Base-by-base conservation (phyloP, 2,797 vertebrate genomes). In the Apodemus agrarius region DNA sequence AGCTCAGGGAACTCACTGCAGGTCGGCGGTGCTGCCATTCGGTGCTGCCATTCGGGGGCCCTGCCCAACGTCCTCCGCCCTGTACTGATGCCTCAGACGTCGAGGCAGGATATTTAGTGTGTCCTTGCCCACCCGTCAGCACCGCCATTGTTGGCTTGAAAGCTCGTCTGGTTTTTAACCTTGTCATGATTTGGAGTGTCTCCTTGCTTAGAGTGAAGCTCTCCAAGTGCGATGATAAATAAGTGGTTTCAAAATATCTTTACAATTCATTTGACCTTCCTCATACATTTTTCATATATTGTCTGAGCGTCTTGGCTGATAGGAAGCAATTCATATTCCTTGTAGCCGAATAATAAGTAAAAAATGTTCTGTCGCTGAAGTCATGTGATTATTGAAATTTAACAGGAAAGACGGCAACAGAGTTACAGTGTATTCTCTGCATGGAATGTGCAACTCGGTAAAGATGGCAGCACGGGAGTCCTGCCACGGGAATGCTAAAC, bases 161-260 rank as follows among this genome's bases (percentile, higher is more conserved):
- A 54, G 46, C 4, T 52, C 6, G 9, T 82, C 88, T 79, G 31
- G 16, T 81, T 90, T 67, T 63, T 84, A 69, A 54, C 52, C 37
- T 85, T 37, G 34, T 79, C 63, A 34, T 90, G 63, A 88, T 91
- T 82, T 72, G 90, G 17, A 65, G 31, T 86, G 24, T 94, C 86
- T 92, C 72, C 63, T 88, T 81, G 19, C 65, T 34, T 17, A 65
- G 79, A 63, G 87, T 75, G 84, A 78, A 37, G 29, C 74, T 67
- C 92, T 86, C 63, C 67, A 95, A 17, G 52, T 57, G 89, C 54
- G 85, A 91, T 85, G 79, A 93, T 84, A 40, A 83, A 79, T 93
- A 78, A 93, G 43, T 21, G 54, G 22, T 74, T 89, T 74, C 54
- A 34, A 92, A 61, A 54, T 86, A 81, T 40, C 74, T 80, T 75